Evolutionary conservation across 1,140 invertebrate species (phyloP).

Genomic region (Atta texana): DNA sequence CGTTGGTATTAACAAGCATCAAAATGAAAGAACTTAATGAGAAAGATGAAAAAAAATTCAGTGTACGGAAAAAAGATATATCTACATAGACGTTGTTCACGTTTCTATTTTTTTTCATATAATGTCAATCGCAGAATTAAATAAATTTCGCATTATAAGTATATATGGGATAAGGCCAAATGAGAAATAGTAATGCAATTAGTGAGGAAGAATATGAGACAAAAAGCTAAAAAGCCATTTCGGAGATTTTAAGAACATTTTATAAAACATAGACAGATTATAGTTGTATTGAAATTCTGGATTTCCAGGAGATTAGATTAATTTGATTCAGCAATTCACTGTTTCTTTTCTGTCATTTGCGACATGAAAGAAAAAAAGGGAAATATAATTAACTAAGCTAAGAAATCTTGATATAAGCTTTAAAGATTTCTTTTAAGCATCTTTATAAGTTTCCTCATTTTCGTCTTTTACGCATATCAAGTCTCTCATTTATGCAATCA

Average conservation of each 20-base stretch:
- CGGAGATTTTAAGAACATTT: not conserved
- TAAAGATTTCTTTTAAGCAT: not conserved
- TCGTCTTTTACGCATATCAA: not conserved
- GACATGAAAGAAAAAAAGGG: not conserved
- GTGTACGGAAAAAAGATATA: not conserved
- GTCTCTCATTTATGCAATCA: conserved; percentile 36
- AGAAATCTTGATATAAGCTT: not conserved
- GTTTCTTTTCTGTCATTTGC: not conserved
- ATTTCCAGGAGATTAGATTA: conserved; percentile 7
- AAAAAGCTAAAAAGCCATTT: not conserved
- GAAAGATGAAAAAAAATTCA: not conserved
- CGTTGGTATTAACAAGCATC: not conserved
- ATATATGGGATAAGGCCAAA: not conserved
- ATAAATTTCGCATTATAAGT: not conserved
- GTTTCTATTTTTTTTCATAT: not conserved
- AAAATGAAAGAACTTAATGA: conserved; percentile 27
- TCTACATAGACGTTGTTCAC: not conserved
- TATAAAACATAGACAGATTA: not conserved
- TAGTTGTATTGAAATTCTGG: not conserved
- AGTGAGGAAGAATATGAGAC: not conserved
- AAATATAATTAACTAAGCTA: conserved; percentile 27
- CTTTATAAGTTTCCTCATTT: not conserved
- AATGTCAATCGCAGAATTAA: not conserved
- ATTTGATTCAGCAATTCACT: not conserved
- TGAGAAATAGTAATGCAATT: not conserved